phyloP scores from a whole-genome alignment of 1,140 invertebrate species.

The Nasonia giraulti region DNA sequence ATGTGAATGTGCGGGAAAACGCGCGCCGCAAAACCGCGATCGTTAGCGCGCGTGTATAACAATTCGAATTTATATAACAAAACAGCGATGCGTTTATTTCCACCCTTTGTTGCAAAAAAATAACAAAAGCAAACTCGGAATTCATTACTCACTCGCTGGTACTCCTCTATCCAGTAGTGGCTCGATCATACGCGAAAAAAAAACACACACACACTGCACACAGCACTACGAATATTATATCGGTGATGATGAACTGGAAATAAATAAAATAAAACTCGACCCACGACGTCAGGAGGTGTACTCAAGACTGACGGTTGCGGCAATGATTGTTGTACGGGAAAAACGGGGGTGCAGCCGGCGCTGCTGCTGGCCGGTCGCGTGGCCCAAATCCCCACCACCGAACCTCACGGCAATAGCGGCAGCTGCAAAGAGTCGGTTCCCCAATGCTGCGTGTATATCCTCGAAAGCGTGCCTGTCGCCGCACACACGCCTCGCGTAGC shows the following conservation, averaged over 20 bases:
- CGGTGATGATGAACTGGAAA: too few species aligned
- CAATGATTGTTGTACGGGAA: conserved; percentile 53
- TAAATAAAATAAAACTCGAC: background rate
- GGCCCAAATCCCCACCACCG: conserved; percentile 57
- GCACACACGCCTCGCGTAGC: background rate
- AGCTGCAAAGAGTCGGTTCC: conserved; percentile 56
- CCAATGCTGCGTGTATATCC: background rate
- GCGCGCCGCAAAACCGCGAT: background rate
- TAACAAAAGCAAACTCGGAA: too few species aligned
- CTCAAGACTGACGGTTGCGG: conserved; percentile 53
- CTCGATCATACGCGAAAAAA: too few species aligned
- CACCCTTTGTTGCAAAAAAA: too few species aligned
- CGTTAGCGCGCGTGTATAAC: too few species aligned
- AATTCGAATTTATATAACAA: too few species aligned
- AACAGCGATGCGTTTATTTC: too few species aligned
- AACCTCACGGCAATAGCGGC: conserved; percentile 20
- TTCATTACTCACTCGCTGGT: too few species aligned
- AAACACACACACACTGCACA: too few species aligned
- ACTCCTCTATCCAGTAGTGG: too few species aligned
- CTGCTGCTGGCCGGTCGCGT: conserved; percentile 55
- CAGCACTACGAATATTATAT: too few species aligned
- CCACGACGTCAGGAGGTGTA: background rate
- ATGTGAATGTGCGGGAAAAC: background rate
- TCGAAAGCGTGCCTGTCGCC: conserved; percentile 26
- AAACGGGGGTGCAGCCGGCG: conserved; percentile 25